Base-by-base conservation (phyloP, 2,113 vertebrate species). In the Syngnathus floridae region DNA sequence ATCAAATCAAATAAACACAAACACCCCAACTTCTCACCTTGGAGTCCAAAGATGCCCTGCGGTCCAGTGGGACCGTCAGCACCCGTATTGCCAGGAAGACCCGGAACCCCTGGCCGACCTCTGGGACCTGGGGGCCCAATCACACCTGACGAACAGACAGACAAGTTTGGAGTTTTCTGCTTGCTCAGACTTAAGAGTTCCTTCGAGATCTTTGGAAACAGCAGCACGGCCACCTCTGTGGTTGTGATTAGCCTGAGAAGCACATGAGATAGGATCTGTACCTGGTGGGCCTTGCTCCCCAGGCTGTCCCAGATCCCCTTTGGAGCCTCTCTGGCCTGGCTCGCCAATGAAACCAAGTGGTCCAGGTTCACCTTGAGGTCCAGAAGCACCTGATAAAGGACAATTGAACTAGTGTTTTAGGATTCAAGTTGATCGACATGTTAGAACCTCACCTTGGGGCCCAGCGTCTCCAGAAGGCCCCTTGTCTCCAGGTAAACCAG, bases 391-490 rank as follows among this genome's bases (percentile, higher is more conserved):
- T 90, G 35, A 22, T 1, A 65, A n/a, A 38, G 4, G 64, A 12
- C 48, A 59, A 22, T 12, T 22, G 1, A 54, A 26, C 5, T 35
- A 45, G 31, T 52, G 8, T 19, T 45, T 46, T n/a, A 31, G 1
- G 10, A 36, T 36, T 63, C 16, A 1, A 31, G 21, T 31, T 9
- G 45, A 49, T n/a, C 4, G 17, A 9, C 11, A n/a, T 9, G 40
- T 14, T 7, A 9, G 56, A 70, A 59, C 13, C 43, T 83, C 61
- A 89, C 90, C 90, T 82, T 14, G 0, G 0, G 1, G 0, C 7
- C 89, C 89, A 0, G 2, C 1, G 31, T 83, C 48, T 72, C 90
- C 90, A 69, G n/a, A 2, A 59, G 63, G 46, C 0, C 90, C 90
- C 49, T 43, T 83, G 1, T 75, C 54, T 77, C 89, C 90, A 56